Conservation (phyloP, 2,888 invertebrate genomes). For the Cenopis cana region DNA sequence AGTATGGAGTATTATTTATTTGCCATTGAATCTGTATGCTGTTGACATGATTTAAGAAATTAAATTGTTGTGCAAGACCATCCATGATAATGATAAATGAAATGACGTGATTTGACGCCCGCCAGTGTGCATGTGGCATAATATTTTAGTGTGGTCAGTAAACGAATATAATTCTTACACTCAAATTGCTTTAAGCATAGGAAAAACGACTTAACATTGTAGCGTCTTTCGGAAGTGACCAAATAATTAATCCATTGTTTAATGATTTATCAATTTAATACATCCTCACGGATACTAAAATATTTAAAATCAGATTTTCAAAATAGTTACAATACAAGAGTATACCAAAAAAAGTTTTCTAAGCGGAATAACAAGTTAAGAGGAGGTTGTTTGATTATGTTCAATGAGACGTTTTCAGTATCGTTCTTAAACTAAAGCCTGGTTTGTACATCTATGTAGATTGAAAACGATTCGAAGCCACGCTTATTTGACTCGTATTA, state of each 20-base stretch:
- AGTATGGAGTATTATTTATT: too few species aligned
- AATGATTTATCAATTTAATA: not conserved
- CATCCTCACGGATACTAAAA: not conserved
- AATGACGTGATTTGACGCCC: not conserved
- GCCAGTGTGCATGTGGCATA: not conserved
- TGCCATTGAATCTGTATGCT: too few species aligned
- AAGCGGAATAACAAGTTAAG: not conserved
- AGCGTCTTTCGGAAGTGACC: constrained; percentile 39
- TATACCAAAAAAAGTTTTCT: not conserved
- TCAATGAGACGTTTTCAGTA: not conserved
- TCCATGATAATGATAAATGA: too few species aligned
- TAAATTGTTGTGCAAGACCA: too few species aligned
- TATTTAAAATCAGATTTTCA: not conserved
- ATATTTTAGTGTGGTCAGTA: constrained; percentile 11
- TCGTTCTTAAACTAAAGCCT: not conserved
- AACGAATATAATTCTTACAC: not conserved
- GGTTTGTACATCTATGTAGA: not conserved
- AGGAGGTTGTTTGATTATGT: not conserved
- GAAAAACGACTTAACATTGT: constrained; percentile 10
- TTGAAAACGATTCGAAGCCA: not conserved
- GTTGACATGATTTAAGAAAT: too few species aligned
- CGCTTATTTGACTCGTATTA: not conserved
- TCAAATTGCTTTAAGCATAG: not conserved
- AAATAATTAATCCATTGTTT: not conserved
- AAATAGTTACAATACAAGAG: not conserved